Evolutionary conservation across 2,113 vertebrate genomes (phyloP).

Genomic region (Corydoras sp.): DNA sequence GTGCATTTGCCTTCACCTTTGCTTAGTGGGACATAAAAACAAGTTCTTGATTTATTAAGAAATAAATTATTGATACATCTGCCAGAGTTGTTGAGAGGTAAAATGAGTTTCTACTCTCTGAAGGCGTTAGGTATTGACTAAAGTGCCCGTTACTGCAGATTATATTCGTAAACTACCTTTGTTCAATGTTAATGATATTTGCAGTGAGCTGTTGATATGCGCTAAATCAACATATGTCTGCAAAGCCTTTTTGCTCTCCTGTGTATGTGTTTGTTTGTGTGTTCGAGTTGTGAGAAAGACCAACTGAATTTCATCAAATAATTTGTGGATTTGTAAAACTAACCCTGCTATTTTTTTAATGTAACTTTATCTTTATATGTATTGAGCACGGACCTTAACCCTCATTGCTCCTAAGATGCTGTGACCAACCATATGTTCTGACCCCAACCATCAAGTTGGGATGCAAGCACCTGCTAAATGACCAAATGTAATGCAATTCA

Average conservation of each 20-base stretch:
- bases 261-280: background rate
- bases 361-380: no score
- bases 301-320: no score
- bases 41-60: no score
- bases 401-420: no score
- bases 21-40: background rate
- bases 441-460: no score
- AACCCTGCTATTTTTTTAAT: no score
- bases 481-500: no score
- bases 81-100: slow-evolving; percentile 3
- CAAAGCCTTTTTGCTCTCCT: background rate
- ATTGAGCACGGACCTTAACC: no score
- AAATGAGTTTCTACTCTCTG: slow-evolving; percentile 26
- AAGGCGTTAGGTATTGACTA: slow-evolving; percentile 22
- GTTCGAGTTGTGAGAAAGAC: no score
- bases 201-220: background rate
- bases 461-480: no score
- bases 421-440: no score
- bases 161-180: slow-evolving; percentile 3
- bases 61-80: background rate
- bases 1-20: background rate
- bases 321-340: no score
- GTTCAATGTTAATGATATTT: slow-evolving; percentile 20
- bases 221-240: slow-evolving; percentile 7
- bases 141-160: slow-evolving; percentile 23